Conservation (phyloP, 2,888 invertebrate genomes). For the Nomada goodeniana region DNA sequence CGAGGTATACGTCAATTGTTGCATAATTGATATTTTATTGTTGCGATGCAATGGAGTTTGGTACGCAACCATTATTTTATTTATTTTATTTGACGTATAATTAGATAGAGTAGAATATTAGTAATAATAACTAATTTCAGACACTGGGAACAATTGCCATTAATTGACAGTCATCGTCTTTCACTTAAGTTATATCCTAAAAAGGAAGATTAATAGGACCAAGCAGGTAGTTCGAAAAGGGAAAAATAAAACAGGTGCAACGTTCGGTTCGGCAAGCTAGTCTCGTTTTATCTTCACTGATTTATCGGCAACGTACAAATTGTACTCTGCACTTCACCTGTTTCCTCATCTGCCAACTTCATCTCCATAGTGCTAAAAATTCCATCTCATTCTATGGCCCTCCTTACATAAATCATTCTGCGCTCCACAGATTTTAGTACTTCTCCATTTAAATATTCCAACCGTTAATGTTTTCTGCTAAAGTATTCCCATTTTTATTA, state of each 20-base stretch:
- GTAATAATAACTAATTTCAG: slow-evolving; percentile 12
- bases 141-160: slow-evolving; percentile 8
- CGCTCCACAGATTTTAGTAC: too few species aligned
- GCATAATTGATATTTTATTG: too few species aligned
- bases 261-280: slow-evolving; percentile 38
- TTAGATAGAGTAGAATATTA: neutral
- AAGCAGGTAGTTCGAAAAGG: slow-evolving; percentile 46
- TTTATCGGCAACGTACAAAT: slow-evolving; percentile 59
- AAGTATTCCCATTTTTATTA: too few species aligned
- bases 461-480: too few species aligned
- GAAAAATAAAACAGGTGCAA: slow-evolving; percentile 57
- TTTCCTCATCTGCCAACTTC: slow-evolving; percentile 25
- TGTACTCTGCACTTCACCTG: slow-evolving; percentile 58
- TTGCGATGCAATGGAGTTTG: too few species aligned
- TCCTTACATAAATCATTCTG: too few species aligned
- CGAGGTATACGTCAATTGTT: too few species aligned
- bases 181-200: neutral
- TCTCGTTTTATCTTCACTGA: slow-evolving; percentile 60
- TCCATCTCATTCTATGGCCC: too few species aligned
- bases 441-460: too few species aligned
- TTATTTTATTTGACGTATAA: neutral
- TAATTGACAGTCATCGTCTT: slow-evolving; percentile 19
- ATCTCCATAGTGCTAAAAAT: neutral
- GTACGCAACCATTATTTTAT: too few species aligned
- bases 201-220: slow-evolving; percentile 22